A percentile compares a stretch with the other conserved stretches of the same genome.
Conservation (phyloP, 1,140 invertebrate genomes). For the Globodera ellingtonae region DNA sequence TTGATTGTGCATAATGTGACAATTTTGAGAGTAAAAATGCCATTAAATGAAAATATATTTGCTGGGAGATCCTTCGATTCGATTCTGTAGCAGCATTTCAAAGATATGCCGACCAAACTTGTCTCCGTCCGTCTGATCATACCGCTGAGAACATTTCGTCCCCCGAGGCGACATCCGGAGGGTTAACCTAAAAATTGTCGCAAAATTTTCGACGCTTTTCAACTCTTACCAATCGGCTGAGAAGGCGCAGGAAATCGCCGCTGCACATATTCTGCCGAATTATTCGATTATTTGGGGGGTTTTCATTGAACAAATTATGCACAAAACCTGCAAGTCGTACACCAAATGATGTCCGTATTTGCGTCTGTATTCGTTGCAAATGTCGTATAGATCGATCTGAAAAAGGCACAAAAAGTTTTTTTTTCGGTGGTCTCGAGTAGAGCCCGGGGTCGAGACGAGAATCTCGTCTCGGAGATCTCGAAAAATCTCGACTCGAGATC, state of each 20-base stretch:
- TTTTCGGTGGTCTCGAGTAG: too few species aligned
- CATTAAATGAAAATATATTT: too few species aligned
- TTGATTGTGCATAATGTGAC: too few species aligned
- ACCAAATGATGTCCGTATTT: conserved; percentile 40
- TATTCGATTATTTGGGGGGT: background rate
- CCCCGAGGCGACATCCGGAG: conserved; percentile 20
- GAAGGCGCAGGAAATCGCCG: conserved; percentile 49
- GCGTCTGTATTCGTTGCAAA: conserved; percentile 48
- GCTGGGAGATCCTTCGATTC: too few species aligned
- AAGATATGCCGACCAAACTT: background rate
- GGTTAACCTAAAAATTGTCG: conserved; percentile 16
- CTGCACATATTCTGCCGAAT: conserved; percentile 46
- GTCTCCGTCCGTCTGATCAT: background rate
- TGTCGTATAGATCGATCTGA: conserved; percentile 48
- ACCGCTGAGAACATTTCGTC: conserved; percentile 30
- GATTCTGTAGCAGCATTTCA: too few species aligned
- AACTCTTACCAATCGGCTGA: conserved; percentile 30
- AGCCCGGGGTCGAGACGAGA: too few species aligned
- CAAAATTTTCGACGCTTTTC: background rate
- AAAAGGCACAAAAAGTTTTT: conserved; percentile 3
- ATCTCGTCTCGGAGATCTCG: too few species aligned
- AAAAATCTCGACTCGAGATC: too few species aligned
- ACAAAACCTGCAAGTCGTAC: conserved; percentile 41
- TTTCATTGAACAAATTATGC: conserved; percentile 5
- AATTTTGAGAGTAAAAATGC: too few species aligned